These are phyloP conservation scores for Corythornis madagascariensis DNA, from an alignment of 2,113 vertebrate species.

Conservation along the genomic window DNA sequence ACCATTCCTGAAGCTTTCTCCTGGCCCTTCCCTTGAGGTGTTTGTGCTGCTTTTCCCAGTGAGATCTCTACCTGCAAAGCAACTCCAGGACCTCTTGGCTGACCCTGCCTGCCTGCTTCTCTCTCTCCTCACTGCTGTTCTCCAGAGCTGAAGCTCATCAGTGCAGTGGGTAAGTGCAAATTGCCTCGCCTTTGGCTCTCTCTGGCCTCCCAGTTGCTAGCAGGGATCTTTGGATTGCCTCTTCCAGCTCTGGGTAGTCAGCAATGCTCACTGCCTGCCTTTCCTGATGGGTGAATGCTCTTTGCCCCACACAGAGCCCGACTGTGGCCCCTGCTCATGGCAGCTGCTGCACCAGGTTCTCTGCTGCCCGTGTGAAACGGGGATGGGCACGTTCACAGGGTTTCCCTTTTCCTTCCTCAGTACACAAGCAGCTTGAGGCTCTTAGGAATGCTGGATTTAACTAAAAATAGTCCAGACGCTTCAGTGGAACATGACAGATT, in stretches of 20 bases:
- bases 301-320: neutral
- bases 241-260: neutral
- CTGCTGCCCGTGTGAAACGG: neutral
- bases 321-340: neutral
- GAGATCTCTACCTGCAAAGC: neutral
- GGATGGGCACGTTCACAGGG: neutral
- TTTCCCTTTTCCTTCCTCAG: neutral
- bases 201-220: accelerated
- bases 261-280: neutral
- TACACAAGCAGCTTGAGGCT: neutral
- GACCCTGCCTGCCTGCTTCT: neutral
- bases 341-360: neutral
- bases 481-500: neutral
- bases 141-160: neutral
- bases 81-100: neutral
- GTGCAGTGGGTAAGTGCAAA: neutral
- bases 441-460: neutral
- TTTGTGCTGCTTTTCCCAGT: neutral
- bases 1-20: neutral
- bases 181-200: neutral
- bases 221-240: neutral
- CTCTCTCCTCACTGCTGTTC: neutral
- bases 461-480: constrained; percentile 16
- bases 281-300: neutral
- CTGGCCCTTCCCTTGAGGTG: neutral